Percentiles rank a stretch among this genome's conserved stretches.
Evolutionary conservation across 1,140 invertebrate genomes (phyloP).

Genomic region (Homalodisca vitripennis): DNA sequence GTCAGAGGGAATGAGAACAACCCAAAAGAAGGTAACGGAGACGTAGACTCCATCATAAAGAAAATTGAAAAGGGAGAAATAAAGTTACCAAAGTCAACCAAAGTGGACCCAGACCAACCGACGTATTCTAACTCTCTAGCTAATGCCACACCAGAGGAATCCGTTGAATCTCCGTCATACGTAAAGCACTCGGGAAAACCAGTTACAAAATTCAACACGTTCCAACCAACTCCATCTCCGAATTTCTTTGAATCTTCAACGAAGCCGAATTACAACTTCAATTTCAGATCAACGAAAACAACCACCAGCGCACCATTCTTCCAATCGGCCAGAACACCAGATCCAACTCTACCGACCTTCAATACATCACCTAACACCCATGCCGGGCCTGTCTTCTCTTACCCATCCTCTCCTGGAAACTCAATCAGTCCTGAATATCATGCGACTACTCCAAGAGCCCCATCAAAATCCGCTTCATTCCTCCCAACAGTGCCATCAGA

Average conservation of each 20-base stretch:
- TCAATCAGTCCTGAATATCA: not conserved
- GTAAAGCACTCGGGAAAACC: conserved; percentile 44
- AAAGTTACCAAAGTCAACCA: conserved; percentile 65
- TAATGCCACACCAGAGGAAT: conserved; percentile 35
- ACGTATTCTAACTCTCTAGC: conserved; percentile 8
- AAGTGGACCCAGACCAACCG: conserved; percentile 24
- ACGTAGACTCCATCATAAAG: conserved; percentile 77
- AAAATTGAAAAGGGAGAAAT: conserved; percentile 78
- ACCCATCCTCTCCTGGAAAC: conserved; percentile 38
- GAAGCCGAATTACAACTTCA: conserved; percentile 19
- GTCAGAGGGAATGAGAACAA: conserved; percentile 70
- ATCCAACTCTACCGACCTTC: conserved; percentile 41
- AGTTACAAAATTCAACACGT: conserved; percentile 33
- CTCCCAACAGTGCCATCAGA: conserved; percentile 46
- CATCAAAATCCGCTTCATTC: conserved; percentile 46
- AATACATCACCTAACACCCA: conserved; percentile 45
- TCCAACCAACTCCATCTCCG: conserved; percentile 38
- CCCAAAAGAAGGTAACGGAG: conserved; percentile 63
- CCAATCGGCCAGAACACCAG: not conserved
- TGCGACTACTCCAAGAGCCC: conserved; percentile 9
- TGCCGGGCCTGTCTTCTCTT: conserved; percentile 45
- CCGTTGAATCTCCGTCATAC: conserved; percentile 31
- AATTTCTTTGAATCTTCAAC: conserved; percentile 20
- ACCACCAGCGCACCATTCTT: not conserved
- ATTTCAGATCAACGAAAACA: conserved; percentile 13